phyloP scores from a whole-genome alignment of 2,797 vertebrate genomes.

The Rhyacichthys aspro region DNA sequence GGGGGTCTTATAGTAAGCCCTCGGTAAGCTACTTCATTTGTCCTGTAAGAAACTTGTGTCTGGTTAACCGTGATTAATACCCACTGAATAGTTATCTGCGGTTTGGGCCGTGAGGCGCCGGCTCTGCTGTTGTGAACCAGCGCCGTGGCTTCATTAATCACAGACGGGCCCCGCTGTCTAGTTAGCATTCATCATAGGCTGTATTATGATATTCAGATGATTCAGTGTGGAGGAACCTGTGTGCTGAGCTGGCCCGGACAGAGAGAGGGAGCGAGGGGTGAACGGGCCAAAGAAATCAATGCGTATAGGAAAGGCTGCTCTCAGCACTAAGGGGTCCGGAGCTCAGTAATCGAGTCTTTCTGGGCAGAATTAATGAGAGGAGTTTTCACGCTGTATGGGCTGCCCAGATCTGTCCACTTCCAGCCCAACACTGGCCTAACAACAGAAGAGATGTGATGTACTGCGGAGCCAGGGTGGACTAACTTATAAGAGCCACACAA shows the following conservation, averaged over 20 bases:
- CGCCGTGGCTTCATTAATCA: slow-evolving; percentile 73
- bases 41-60: slow-evolving; percentile 41
- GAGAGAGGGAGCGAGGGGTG: slow-evolving; percentile 18
- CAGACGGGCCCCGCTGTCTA: slow-evolving; percentile 60
- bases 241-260: slow-evolving; percentile 39
- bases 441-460: slow-evolving; percentile 4
- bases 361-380: slow-evolving; percentile 63
- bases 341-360: slow-evolving; percentile 67
- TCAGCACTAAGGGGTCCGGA: slow-evolving; percentile 63
- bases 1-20: slow-evolving; percentile 41
- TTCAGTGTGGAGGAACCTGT: slow-evolving; percentile 46
- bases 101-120: slow-evolving; percentile 39
- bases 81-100: slow-evolving; percentile 58
- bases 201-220: slow-evolving; percentile 73
- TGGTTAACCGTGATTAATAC: slow-evolving; percentile 72
- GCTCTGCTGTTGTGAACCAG: slow-evolving; percentile 61
- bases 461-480: slow-evolving; percentile 5
- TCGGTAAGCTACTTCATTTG: slow-evolving; percentile 51
- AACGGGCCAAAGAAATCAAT: slow-evolving; percentile 60
- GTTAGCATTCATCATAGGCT: slow-evolving; percentile 73
- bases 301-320: slow-evolving; percentile 60
- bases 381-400: slow-evolving; percentile 35
- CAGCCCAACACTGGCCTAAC: slow-evolving; percentile 29
- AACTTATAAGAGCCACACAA: slow-evolving; percentile 14
- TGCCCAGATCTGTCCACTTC: slow-evolving; percentile 38